A percentile compares a stretch with the other conserved stretches of the same genome.
These are phyloP conservation scores for Holotrichia oblita DNA, from an alignment of 1,140 invertebrate genomes.

Conservation along the genomic window DNA sequence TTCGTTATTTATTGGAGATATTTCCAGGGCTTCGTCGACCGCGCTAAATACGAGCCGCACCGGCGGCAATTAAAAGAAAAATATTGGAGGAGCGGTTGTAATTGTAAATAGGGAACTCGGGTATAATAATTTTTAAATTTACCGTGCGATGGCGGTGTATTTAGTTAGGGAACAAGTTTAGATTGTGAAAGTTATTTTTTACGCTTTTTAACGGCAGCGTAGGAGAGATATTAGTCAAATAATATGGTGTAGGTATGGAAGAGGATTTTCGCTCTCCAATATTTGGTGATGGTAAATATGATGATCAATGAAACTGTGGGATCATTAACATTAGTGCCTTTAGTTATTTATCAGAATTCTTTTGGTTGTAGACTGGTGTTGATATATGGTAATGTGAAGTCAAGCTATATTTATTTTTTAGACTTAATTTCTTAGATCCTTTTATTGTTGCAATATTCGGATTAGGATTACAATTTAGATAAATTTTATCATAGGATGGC, in stretches of 20 bases:
- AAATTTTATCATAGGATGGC: too few relatives aligned
- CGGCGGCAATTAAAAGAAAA: slow-evolving; percentile 34
- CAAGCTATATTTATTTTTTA: too few relatives aligned
- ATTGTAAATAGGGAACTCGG: slow-evolving; percentile 34
- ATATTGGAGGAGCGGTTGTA: slow-evolving; percentile 32
- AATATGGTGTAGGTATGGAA: background rate
- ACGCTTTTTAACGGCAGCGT: slow-evolving; percentile 3
- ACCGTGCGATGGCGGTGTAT: slow-evolving; percentile 34
- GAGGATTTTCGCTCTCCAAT: slow-evolving; percentile 5
- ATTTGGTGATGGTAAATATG: slow-evolving; percentile 14
- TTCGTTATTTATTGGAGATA: slow-evolving; percentile 35
- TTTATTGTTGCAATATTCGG: too few relatives aligned
- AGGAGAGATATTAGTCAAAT: slow-evolving; percentile 27
- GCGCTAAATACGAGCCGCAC: slow-evolving; percentile 32
- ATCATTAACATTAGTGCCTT: background rate
- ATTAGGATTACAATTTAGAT: too few relatives aligned
- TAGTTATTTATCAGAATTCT: too few relatives aligned
- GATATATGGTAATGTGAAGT: too few relatives aligned
- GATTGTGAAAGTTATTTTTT: slow-evolving; percentile 31
- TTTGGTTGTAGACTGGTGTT: too few relatives aligned
- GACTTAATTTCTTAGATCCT: too few relatives aligned
- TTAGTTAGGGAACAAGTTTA: slow-evolving; percentile 35
- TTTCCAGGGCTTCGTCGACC: slow-evolving; percentile 26
- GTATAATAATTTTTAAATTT: slow-evolving; percentile 35
- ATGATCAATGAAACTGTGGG: background rate